Conservation (phyloP, 2,888 invertebrate species). For the Pandemis heparana region DNA sequence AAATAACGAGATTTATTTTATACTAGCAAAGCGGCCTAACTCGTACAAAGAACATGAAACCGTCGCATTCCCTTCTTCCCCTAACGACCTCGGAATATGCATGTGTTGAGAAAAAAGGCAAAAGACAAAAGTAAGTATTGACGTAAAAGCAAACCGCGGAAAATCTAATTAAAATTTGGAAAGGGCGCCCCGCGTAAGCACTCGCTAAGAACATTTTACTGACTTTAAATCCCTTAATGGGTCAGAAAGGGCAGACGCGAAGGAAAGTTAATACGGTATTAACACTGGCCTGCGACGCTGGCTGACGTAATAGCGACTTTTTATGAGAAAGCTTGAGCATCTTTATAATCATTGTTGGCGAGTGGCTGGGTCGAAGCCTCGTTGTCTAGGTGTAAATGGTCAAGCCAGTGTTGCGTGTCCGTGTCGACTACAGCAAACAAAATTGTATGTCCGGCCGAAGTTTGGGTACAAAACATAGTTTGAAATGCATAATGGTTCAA, state of each 20-base stretch:
- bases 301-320: neutral
- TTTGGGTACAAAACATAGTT: too few relatives aligned
- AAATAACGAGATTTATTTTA: too few relatives aligned
- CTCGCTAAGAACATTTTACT: constrained; percentile 13
- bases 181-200: constrained; percentile 13
- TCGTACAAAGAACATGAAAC: neutral
- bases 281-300: neutral
- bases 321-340: neutral
- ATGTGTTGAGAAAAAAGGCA: neutral
- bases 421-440: too few relatives aligned
- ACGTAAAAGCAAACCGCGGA: constrained; percentile 15
- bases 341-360: neutral
- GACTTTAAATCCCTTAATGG: constrained; percentile 23
- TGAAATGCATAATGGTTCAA: too few relatives aligned
- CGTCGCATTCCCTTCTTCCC: neutral
- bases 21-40: too few relatives aligned
- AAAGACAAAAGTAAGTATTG: neutral
- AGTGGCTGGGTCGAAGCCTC: too few relatives aligned
- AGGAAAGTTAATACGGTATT: constrained; percentile 22
- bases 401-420: too few relatives aligned
- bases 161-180: constrained; percentile 20
- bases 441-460: too few relatives aligned
- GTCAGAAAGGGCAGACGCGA: constrained; percentile 13
- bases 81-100: neutral
- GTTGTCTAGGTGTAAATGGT: too few relatives aligned